Evolutionary conservation across 2,797 vertebrate genomes (phyloP).

Genomic region (Hylomyscus alleni): DNA sequence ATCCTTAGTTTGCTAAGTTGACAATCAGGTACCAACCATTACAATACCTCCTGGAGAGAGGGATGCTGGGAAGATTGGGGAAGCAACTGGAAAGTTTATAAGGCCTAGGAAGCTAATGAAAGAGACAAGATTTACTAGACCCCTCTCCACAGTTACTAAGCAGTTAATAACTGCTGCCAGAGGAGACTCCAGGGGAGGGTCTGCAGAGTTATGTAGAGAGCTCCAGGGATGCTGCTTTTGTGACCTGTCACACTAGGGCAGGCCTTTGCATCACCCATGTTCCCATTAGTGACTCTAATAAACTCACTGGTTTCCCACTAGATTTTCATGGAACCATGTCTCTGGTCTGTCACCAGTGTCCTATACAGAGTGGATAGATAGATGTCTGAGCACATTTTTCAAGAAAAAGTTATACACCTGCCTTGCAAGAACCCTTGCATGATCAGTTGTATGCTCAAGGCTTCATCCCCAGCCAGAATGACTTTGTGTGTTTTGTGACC

Average conservation of each 20-base stretch:
- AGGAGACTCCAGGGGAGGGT: neutral
- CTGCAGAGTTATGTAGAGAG: neutral
- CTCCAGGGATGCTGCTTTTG: neutral
- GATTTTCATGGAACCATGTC: too few species aligned
- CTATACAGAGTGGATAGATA: neutral
- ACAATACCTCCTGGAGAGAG: neutral
- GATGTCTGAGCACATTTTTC: neutral
- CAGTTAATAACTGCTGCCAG: neutral
- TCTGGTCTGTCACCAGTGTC: neutral
- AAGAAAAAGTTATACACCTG: neutral
- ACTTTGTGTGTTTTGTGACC: neutral
- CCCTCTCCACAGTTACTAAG: neutral
- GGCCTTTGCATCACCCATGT: neutral
- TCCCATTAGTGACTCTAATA: neutral
- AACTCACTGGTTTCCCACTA: neutral
- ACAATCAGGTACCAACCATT: too few species aligned
- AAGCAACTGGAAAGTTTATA: neutral
- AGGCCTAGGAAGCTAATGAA: neutral
- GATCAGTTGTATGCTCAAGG: rapidly evolving
- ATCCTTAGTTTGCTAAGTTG: neutral
- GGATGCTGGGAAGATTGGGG: neutral
- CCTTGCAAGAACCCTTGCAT: neutral
- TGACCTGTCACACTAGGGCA: neutral
- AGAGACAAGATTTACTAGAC: neutral
- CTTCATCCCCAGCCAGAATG: neutral